phyloP scores from a whole-genome alignment of 2,113 vertebrate species.

The Taurulus bubalis region DNA sequence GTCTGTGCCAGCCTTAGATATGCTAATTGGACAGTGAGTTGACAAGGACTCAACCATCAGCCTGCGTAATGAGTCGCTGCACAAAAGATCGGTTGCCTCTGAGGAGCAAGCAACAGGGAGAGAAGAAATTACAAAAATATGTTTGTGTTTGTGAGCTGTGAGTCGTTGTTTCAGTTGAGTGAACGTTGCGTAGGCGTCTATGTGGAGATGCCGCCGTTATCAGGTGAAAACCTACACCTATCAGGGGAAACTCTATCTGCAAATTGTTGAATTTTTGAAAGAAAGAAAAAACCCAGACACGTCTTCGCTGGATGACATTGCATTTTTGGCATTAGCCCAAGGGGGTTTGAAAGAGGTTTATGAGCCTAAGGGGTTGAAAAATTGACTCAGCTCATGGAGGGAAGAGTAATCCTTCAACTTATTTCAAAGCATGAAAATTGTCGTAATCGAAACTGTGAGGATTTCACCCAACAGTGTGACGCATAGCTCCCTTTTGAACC shows the following conservation, averaged over 20 bases:
- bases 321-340: conserved; percentile 49
- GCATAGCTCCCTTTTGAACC: conserved; percentile 12
- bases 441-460: conserved; percentile 42
- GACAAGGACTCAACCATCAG: conserved; percentile 79
- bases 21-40: conserved; percentile 81
- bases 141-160: conserved; percentile 40
- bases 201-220: conserved; percentile 35
- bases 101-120: conserved; percentile 47
- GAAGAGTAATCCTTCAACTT: conserved; percentile 60
- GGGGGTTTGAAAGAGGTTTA: conserved; percentile 55
- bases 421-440: conserved; percentile 61
- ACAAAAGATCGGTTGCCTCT: conserved; percentile 59
- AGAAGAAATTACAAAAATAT: conserved; percentile 48
- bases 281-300: not conserved
- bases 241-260: conserved; percentile 26
- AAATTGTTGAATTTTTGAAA: conserved; percentile 7
- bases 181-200: conserved; percentile 34
- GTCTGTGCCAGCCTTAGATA: conserved; percentile 69
- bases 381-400: conserved; percentile 46
- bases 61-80: conserved; percentile 74
- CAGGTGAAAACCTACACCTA: conserved; percentile 49
- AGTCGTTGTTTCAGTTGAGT: conserved; percentile 32
- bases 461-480: conserved; percentile 33
- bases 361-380: conserved; percentile 53
- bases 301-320: conserved; percentile 48